phyloP scores from a whole-genome alignment of 2,888 invertebrate genomes.

The Anticlea derivata region DNA sequence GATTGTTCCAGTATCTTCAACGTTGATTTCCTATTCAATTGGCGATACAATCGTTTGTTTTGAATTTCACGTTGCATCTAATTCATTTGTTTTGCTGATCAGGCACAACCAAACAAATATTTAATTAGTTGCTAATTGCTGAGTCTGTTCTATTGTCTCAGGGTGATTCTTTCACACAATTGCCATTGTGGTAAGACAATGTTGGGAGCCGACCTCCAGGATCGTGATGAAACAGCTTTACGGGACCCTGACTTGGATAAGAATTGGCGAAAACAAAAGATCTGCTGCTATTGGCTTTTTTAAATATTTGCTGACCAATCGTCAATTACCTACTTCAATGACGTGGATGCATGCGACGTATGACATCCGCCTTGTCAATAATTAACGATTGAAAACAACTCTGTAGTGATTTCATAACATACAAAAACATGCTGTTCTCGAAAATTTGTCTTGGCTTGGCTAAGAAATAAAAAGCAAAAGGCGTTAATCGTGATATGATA shows the following conservation, averaged over 20 bases:
- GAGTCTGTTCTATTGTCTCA: constrained; percentile 69
- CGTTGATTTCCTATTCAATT: constrained; percentile 33
- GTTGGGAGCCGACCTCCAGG: constrained; percentile 79
- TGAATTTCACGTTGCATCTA: constrained; percentile 42
- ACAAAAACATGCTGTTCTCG: no score
- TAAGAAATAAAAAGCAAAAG: no score
- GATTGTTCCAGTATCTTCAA: constrained; percentile 21
- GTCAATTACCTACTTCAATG: no score
- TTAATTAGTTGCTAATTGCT: constrained; percentile 79
- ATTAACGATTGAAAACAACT: no score
- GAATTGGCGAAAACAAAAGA: constrained; percentile 27
- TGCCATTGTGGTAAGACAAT: constrained; percentile 79
- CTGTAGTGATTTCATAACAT: no score
- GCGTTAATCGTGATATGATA: no score
- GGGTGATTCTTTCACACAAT: constrained; percentile 77
- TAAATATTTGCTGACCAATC: background rate
- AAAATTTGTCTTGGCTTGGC: no score
- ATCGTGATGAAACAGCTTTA: constrained; percentile 59
- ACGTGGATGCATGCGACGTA: no score
- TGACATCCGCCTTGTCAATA: no score
- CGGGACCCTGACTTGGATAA: constrained; percentile 44
- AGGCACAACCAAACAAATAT: constrained; percentile 65
- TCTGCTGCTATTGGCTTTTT: constrained; percentile 12
- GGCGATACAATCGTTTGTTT: constrained; percentile 40
- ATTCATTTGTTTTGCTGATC: constrained; percentile 57